Conservation (phyloP, 2,888 invertebrate species). For the Troides helena region DNA sequence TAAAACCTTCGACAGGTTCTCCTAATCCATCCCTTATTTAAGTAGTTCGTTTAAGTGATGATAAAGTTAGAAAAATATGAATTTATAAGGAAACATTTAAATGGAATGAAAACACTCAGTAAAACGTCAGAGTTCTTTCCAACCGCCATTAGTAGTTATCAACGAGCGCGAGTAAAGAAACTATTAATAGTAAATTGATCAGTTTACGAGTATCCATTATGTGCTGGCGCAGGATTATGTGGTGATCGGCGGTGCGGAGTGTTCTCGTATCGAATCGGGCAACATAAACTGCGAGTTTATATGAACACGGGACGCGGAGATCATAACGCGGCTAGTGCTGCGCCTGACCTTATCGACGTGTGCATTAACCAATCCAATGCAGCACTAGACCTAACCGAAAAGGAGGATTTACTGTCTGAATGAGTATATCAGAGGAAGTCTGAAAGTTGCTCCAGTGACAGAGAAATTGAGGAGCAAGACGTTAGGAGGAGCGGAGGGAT, state of each 20-base stretch:
- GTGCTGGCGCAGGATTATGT: slow-evolving; percentile 22
- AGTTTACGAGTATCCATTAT: slow-evolving; percentile 16
- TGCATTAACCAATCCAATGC: neutral
- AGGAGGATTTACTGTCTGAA: too few species aligned
- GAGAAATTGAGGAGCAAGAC: too few species aligned
- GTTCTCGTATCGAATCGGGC: slow-evolving; percentile 23
- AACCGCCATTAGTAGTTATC: slow-evolving; percentile 11
- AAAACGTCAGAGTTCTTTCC: slow-evolving; percentile 13
- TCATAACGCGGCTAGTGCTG: slow-evolving; percentile 28
- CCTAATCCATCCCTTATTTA: too few species aligned
- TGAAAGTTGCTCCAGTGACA: too few species aligned
- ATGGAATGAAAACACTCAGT: slow-evolving; percentile 1
- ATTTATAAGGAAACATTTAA: neutral
- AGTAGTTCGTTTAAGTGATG: too few species aligned
- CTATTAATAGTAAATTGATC: slow-evolving; percentile 22
- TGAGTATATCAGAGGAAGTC: too few species aligned
- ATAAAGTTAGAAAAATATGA: too few species aligned
- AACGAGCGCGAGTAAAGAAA: slow-evolving; percentile 12
- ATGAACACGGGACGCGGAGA: slow-evolving; percentile 16
- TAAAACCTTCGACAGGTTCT: too few species aligned
- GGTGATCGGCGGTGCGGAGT: slow-evolving; percentile 24
- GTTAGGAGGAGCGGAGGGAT: too few species aligned
- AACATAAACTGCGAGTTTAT: slow-evolving; percentile 29
- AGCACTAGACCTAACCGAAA: too few species aligned
- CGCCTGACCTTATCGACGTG: neutral